Base-by-base conservation (phyloP, 2,797 vertebrate species). In the Fundulus diaphanus region DNA sequence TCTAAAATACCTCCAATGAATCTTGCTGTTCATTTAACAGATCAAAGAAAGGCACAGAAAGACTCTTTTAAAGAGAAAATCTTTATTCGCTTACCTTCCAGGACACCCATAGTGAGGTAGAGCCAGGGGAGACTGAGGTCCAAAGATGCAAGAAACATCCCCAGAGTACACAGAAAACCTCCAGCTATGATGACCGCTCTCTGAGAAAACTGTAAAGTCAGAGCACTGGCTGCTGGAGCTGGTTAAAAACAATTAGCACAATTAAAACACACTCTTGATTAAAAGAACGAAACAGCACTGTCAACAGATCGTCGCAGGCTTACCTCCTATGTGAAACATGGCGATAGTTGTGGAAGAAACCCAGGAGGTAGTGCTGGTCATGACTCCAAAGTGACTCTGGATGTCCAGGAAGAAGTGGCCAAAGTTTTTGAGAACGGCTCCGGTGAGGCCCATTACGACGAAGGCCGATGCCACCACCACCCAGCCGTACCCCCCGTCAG, bases 391-490 rank as follows among this genome's bases (percentile, higher is more conserved):
- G 77, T 96, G 93, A 27, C 73, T 85, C 81, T 96, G 95, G 80
- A 96, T 95, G 73, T 96, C 95, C 86, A 94, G 79, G 85, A 96
- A 96, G 88, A 96, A 96, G 49, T 95, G 72, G 52, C 95, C 94
- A 4, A 93, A 94, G 87, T 94, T 95, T 82, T 95, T 96, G 40
- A 94, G 90, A 70, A 96, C 87, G 0, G 92, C 94, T 42, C 87
- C 78, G 1, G 93, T 95, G 37, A 96, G 93, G 27, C 95, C 95
- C 92, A 94, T 95, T 80, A 90, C 76, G 54, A 93, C 49, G 68
- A 96, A 96, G 82, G 94, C 92, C 0, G 95, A 95, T 18, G 77
- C 79, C 40, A 95, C 93, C 67, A 96, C 95, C 76, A 96, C 90
- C 94, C 95, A 96, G 70, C 95, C 94, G 3, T 96, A 96, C 1